A percentile compares a stretch with the other conserved stretches of the same genome.
These are phyloP conservation scores for Dendroctonus valens DNA, from an alignment of 1,140 invertebrate genomes.

Conservation along the genomic window DNA sequence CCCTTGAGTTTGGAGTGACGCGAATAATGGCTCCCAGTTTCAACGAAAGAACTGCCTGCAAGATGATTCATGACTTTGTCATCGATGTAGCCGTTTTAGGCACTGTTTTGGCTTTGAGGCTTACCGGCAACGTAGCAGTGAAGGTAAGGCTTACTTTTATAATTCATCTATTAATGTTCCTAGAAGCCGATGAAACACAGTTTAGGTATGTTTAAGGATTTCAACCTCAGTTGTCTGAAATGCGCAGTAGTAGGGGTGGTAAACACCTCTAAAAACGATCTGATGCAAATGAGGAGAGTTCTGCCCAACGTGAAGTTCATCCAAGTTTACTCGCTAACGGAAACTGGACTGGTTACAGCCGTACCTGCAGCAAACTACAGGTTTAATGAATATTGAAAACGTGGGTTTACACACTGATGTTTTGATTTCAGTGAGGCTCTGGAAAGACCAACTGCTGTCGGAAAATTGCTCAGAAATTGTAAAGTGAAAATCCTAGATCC, in stretches of 20 bases:
- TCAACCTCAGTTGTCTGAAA: conserved; percentile 38
- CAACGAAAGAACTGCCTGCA: conserved; percentile 38
- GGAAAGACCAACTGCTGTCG: conserved; percentile 33
- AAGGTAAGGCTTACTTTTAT: conserved; percentile 17
- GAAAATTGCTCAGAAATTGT: conserved; percentile 32
- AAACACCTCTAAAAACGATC: conserved; percentile 29
- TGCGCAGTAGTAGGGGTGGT: conserved; percentile 36
- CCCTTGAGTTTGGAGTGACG: conserved; percentile 30
- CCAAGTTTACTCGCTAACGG: conserved; percentile 34
- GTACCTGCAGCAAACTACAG: conserved; percentile 16
- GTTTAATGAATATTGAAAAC: neutral
- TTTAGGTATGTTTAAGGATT: conserved; percentile 36
- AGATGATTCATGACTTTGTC: conserved; percentile 40
- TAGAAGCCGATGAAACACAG: no score
- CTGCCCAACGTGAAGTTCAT: conserved; percentile 36
- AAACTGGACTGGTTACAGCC: conserved; percentile 34
- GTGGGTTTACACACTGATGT: neutral
- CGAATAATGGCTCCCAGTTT: conserved; percentile 36
- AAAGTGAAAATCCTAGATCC: conserved; percentile 39
- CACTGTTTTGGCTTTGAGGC: conserved; percentile 31
- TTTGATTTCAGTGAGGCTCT: conserved; percentile 12
- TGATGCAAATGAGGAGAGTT: conserved; percentile 17
- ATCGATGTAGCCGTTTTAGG: conserved; percentile 38
- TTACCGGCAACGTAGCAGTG: conserved; percentile 35
- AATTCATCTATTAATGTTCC: neutral